Base-by-base conservation (phyloP, 2,888 invertebrate species). In the Heliconius ismenius region DNA sequence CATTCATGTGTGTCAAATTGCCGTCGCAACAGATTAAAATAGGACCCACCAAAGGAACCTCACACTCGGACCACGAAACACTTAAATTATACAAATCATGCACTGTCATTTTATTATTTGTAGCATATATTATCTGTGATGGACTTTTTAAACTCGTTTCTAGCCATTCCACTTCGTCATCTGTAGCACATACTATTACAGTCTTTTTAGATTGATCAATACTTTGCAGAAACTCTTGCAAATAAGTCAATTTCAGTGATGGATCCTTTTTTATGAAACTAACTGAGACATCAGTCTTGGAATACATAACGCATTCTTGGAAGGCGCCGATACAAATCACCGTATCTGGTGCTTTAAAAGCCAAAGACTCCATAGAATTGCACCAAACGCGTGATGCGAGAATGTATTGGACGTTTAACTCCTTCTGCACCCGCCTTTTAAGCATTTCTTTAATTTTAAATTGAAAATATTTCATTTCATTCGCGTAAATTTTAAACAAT, bases 271-370 rank as follows among this genome's bases (percentile, higher is more conserved):
- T 86, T 3, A 92, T 86, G 68, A 91, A 91, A 76, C 87, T 87
- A 0, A 92, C 89, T 0, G 88, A 84, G 24, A 90, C 91, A n/a
- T 84, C 91, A 78, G 81, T 95, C 90, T 86, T 95, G 82, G 96
- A 96, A 88, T 96, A 97, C 21, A 97, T 90, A 0, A 97, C 95
- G 69, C 97, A 97, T 89, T 98, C 97, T 81, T 97, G 94, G 82
- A 95, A 96, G 32, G 97, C 96, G 0, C 96, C 95, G 76, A 98
- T 96, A 76, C 96, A 95, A 7, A 97, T 89, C 1, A 96, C 91
- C 0, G 97, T 95, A 83, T 95, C 94, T 0, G 94, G 91, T 24
- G 96, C 93, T 67, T 90, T 92, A 63, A 90, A 91, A 0, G 95
- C 91, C 39, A 97, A 91, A 0, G 92, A 88, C 69, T 95, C 92